Percentiles rank a stretch among this genome's conserved stretches.
Evolutionary conservation across 1,140 invertebrate species (phyloP).

Genomic region (Tetramorium alpestre): DNA sequence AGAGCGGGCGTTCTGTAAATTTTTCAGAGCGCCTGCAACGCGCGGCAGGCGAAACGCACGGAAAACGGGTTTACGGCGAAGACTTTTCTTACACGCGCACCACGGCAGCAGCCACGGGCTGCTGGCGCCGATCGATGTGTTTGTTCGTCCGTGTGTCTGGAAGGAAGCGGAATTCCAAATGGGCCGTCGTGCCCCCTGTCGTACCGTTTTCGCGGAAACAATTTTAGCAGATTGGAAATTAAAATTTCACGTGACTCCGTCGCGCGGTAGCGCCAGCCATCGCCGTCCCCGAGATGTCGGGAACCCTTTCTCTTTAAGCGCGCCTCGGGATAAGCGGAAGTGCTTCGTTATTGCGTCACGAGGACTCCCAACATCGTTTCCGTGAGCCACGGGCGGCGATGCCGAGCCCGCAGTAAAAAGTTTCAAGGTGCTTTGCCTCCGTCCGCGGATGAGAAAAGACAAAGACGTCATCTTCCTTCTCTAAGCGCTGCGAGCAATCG

Average conservation of each 20-base stretch:
- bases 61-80: constrained; percentile 30
- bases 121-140: neutral
- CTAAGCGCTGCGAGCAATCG: constrained; percentile 6
- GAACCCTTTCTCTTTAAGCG: constrained; percentile 38
- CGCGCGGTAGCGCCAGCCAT: neutral
- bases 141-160: neutral
- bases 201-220: constrained; percentile 44
- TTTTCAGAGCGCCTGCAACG: constrained; percentile 46
- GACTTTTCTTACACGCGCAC: neutral
- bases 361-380: neutral
- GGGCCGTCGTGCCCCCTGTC: neutral
- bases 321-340: constrained; percentile 22
- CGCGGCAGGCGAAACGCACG: constrained; percentile 12
- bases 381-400: neutral
- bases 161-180: constrained; percentile 29
- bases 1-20: constrained; percentile 38
- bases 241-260: constrained; percentile 62
- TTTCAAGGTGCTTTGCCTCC: constrained; percentile 26
- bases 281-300: constrained; percentile 1
- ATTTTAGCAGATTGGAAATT: constrained; percentile 74
- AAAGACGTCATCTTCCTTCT: neutral
- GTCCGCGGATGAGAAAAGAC: neutral
- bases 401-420: constrained; percentile 3
- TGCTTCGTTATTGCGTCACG: constrained; percentile 35
- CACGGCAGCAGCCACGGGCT: neutral